phyloP scores from a whole-genome alignment of 64 coral and sea anemone species.

The Catalaphyllia jardinei region DNA sequence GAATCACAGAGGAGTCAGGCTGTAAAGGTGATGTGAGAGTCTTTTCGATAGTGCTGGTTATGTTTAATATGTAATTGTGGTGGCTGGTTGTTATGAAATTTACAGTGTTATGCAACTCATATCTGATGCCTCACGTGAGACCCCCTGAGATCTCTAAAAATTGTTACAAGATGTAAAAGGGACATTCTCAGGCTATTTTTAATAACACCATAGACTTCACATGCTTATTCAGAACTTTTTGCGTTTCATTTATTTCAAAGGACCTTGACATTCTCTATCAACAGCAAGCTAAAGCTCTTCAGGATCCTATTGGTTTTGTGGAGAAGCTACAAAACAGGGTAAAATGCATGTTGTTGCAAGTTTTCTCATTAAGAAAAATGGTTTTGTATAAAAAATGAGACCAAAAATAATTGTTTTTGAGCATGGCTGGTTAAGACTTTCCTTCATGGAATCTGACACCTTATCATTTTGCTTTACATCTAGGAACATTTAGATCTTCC shows the following conservation, averaged over 20 bases:
- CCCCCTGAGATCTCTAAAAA: too few relatives aligned
- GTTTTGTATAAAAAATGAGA: neutral
- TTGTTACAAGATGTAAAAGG: too few relatives aligned
- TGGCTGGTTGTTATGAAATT: too few relatives aligned
- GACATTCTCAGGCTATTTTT: too few relatives aligned
- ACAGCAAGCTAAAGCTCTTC: conserved; percentile 72
- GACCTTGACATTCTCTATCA: conserved; percentile 80
- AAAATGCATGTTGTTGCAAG: neutral
- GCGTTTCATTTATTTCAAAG: conserved; percentile 12
- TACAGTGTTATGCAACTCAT: too few relatives aligned
- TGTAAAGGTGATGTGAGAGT: conserved; percentile 63
- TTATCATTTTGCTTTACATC: neutral
- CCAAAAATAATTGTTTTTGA: neutral
- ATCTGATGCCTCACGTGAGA: too few relatives aligned
- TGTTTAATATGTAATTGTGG: neutral
- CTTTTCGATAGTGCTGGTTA: neutral
- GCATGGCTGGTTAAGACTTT: neutral
- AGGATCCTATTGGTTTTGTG: conserved; percentile 93
- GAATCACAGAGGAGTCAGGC: conserved; percentile 89
- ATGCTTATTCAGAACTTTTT: neutral
- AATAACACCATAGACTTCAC: too few relatives aligned
- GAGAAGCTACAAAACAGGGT: conserved; percentile 99
- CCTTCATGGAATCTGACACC: neutral
- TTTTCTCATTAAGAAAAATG: neutral
- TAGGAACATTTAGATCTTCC: conserved; percentile 85